Percentiles rank a stretch among this genome's conserved stretches.
Evolutionary conservation across 2,888 invertebrate genomes (phyloP).

Genomic region (Xestobium rufovillosum): DNA sequence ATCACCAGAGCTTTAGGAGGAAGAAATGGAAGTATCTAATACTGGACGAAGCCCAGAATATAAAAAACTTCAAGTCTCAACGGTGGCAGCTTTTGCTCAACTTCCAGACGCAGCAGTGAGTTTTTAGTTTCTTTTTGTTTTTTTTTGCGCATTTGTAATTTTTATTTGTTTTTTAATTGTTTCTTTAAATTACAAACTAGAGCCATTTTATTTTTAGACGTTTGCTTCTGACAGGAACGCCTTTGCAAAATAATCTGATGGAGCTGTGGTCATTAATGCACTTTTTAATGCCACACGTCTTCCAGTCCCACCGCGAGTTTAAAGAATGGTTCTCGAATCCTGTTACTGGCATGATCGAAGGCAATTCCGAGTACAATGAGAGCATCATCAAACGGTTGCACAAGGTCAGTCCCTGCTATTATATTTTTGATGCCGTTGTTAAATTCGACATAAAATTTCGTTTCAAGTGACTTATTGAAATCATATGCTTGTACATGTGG

Average conservation of each 20-base stretch:
- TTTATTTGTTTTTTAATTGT: conserved; percentile 15
- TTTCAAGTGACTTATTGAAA: too few species aligned
- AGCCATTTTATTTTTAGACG: conserved; percentile 55
- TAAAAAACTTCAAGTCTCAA: conserved; percentile 99
- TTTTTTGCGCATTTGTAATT: conserved; percentile 11
- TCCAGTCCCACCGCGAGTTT: conserved; percentile 92
- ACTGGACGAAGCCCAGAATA: conserved; percentile 97
- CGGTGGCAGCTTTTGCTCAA: conserved; percentile 95
- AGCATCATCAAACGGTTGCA: conserved; percentile 81
- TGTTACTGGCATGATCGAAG: conserved; percentile 93
- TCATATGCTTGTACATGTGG: too few species aligned
- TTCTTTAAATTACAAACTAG: conserved; percentile 22
- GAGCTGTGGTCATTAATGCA: conserved; percentile 98
- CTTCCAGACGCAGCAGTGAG: conserved; percentile 83
- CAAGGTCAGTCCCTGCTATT: conserved; percentile 54
- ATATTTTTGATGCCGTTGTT: conserved; percentile 4
- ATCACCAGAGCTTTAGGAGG: conserved; percentile 93
- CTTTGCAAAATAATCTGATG: conserved; percentile 92
- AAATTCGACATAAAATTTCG: conserved; percentile 5
- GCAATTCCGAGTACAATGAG: conserved; percentile 85
- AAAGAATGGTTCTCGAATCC: conserved; percentile 99
- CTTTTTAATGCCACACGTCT: conserved; percentile 95
- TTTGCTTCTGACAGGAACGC: conserved; percentile 87
- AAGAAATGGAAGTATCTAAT: conserved; percentile 99
- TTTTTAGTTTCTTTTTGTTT: conserved; percentile 18